A percentile compares a stretch with the other conserved stretches of the same genome.
Conservation (phyloP, 2,113 vertebrate species). For the Aix galericulata region DNA sequence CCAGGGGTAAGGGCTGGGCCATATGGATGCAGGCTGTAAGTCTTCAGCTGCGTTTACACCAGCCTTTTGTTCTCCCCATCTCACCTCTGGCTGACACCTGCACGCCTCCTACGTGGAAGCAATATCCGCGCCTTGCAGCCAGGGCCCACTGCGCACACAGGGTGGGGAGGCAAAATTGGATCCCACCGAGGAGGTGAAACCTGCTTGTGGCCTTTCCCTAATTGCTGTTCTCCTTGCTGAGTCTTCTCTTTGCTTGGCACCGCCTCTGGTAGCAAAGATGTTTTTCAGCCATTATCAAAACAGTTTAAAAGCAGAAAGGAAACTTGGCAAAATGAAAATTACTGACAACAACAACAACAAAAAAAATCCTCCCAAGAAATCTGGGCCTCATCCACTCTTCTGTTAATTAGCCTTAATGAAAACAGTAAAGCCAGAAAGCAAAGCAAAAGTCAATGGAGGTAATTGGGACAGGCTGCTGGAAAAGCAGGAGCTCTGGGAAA, state of each 20-base stretch:
- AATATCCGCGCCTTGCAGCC: background rate
- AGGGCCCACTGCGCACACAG: background rate
- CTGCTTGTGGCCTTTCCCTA: background rate
- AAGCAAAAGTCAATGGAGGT: background rate
- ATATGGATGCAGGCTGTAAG: background rate
- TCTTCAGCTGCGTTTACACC: background rate
- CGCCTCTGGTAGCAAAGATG: background rate
- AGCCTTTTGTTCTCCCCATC: background rate
- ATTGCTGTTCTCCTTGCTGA: background rate
- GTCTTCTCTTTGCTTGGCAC: background rate
- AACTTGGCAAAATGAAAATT: background rate
- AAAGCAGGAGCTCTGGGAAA: slow-evolving; percentile 4
- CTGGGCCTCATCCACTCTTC: background rate
- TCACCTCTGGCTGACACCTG: background rate
- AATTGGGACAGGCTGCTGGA: background rate
- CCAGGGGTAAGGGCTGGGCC: rapidly evolving
- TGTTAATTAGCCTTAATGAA: slow-evolving; percentile 4
- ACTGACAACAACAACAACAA: background rate
- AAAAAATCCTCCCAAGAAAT: background rate
- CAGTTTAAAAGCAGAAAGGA: background rate
- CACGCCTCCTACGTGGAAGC: background rate
- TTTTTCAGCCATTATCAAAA: background rate
- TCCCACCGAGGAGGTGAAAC: background rate
- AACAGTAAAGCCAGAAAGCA: background rate
- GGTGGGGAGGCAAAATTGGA: background rate